Percentiles rank a stretch among this genome's conserved stretches.
phyloP scores from a whole-genome alignment of 2,888 invertebrate species.

The Diplolepis rosae region DNA sequence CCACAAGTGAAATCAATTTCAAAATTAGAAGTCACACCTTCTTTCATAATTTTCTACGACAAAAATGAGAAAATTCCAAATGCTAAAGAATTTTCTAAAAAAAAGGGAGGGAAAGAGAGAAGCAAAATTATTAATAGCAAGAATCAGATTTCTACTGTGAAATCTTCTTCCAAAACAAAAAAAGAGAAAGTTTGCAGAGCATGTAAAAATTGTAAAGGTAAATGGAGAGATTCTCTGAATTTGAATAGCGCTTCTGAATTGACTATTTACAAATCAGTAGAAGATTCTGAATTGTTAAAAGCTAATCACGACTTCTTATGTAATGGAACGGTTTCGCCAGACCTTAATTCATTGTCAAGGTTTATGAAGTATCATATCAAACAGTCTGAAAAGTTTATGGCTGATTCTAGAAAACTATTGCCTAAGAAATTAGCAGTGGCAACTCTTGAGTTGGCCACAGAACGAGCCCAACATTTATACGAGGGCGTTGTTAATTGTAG shows the following conservation, averaged over 20 bases:
- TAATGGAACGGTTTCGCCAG: neutral
- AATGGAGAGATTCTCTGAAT: neutral
- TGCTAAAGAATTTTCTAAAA: too few species aligned
- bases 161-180: neutral
- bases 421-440: neutral
- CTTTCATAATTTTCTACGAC: neutral
- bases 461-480: neutral
- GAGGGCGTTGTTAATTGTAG: neutral
- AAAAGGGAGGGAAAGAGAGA: neutral
- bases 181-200: neutral
- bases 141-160: too few species aligned
- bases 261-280: neutral
- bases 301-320: neutral
- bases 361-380: neutral
- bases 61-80: neutral
- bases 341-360: neutral
- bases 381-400: neutral
- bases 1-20: neutral
- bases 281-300: neutral
- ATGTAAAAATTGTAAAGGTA: neutral
- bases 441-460: conserved; percentile 12
- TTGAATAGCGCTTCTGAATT: neutral
- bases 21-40: neutral
- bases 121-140: too few species aligned
- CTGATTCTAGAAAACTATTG: neutral